Evolutionary conservation across 2,888 invertebrate genomes (phyloP), one percentile per base, ranked within the genome.

Genomic region (Synergus japonicus): DNA sequence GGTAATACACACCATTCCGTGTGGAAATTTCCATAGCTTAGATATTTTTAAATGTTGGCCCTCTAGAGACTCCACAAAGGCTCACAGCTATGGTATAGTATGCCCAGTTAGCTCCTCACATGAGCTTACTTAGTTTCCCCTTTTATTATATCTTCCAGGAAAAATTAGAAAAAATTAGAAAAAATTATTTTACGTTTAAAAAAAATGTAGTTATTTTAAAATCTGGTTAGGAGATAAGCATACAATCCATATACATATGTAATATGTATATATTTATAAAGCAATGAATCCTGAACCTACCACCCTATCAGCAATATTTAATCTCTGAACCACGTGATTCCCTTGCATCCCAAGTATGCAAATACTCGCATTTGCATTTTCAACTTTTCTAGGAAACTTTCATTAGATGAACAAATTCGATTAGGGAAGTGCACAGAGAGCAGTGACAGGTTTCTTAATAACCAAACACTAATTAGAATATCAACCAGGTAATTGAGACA

Each of bases 341-440:
- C 29, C 37, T 49, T 66, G 49, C 18, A 65, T 37, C 54, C 76
- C 76, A 60, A 58, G 63, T 79, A 79, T 76, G 79, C 65, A 46
- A 79, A 79, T 64, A 76, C 64, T 67, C 29, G 60, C 67, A 79
- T 76, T 76, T 66, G 67, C 79, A 66, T 76, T 76, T 58, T 65
- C 66, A 29, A 44, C 69, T 79, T 79, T 79, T 60, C 69, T 65
- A 76, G 44, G 66, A 79, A 79, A 79, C 67, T 79, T 76, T 76
- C 60, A 76, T 73, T 41, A 54, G 73, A 73, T 73, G n/a, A 73
- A 73, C 18, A 49, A 58, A 37, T 15, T 29, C 54, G 73, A 73
- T 73, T 58, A 54, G 41, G 0, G n/a, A 49, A 54, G 54, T 13
- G 41, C 37, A 67, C 65, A 15, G 41, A 78, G 49, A 41, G 66